These are phyloP conservation scores for Dasypolia templi DNA, from an alignment of 2,888 invertebrate genomes.

Conservation along the genomic window DNA sequence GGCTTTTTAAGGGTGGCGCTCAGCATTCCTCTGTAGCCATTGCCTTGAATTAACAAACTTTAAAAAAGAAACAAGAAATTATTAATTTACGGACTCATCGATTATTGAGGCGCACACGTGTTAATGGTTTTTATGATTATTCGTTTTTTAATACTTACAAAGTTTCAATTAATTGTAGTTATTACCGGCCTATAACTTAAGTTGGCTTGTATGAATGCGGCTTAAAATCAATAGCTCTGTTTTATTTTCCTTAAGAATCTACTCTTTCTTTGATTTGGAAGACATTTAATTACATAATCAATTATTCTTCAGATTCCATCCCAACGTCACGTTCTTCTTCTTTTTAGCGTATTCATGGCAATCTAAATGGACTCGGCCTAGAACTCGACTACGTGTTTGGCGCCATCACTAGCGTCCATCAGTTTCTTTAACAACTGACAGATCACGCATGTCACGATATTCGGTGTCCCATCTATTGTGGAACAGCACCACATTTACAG, in stretches of 20 bases:
- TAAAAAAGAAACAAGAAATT: conserved; percentile 80
- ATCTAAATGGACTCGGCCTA: neutral
- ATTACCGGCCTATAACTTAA: conserved; percentile 49
- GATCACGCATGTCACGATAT: neutral
- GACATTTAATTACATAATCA: too few relatives aligned
- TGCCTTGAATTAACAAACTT: conserved; percentile 79
- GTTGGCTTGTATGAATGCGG: conserved; percentile 39
- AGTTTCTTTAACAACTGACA: neutral
- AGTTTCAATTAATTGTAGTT: conserved; percentile 63
- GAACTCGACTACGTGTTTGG: neutral
- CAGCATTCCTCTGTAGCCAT: conserved; percentile 77
- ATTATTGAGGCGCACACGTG: conserved; percentile 84
- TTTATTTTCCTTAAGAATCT: conserved; percentile 29
- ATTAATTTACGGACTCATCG: conserved; percentile 86
- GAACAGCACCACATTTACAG: neutral
- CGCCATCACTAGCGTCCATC: neutral
- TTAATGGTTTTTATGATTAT: conserved; percentile 83
- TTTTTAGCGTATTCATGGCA: neutral
- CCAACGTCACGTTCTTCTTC: neutral
- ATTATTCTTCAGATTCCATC: neutral
- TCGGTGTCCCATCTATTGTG: too few relatives aligned
- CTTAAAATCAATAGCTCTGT: conserved; percentile 42
- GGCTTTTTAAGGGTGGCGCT: conserved; percentile 88
- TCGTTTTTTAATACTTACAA: conserved; percentile 69
- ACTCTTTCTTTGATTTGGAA: neutral